phyloP scores from a whole-genome alignment of 2,113 vertebrate species.

The Telmatochromis sp. region DNA sequence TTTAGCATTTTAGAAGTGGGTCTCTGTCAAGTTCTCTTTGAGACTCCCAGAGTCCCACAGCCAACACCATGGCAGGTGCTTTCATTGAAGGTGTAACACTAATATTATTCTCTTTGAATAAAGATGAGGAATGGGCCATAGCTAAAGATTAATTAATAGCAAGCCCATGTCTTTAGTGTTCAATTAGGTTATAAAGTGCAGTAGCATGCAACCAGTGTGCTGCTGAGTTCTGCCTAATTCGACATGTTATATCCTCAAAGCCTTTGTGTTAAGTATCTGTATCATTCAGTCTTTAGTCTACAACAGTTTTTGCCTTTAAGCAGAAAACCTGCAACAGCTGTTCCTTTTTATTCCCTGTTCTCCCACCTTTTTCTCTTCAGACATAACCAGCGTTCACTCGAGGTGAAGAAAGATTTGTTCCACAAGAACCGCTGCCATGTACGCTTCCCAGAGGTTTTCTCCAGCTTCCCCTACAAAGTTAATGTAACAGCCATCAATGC shows the following conservation, averaged over 20 bases:
- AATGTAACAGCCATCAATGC: slow-evolving; percentile 87
- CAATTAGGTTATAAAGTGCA: background rate
- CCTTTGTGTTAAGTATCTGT: background rate
- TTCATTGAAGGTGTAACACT: background rate
- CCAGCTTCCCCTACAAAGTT: slow-evolving; percentile 86
- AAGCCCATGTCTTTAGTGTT: background rate
- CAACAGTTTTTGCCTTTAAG: background rate
- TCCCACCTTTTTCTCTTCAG: slow-evolving; percentile 44
- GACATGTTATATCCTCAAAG: background rate
- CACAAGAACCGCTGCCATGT: slow-evolving; percentile 95
- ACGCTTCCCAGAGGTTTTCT: slow-evolving; percentile 89
- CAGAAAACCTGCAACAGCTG: background rate
- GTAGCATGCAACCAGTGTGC: background rate
- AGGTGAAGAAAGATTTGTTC: slow-evolving; percentile 79
- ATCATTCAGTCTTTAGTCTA: background rate
- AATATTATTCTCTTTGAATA: background rate
- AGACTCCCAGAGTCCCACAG: background rate
- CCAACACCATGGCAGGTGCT: background rate
- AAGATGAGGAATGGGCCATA: background rate
- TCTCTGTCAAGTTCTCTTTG: background rate
- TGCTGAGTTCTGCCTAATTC: background rate
- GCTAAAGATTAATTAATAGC: background rate
- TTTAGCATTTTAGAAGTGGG: background rate
- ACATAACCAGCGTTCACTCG: slow-evolving; percentile 82
- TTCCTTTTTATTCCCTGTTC: background rate